Conservation (phyloP, 2,888 invertebrate genomes). For the Axea sp. region DNA sequence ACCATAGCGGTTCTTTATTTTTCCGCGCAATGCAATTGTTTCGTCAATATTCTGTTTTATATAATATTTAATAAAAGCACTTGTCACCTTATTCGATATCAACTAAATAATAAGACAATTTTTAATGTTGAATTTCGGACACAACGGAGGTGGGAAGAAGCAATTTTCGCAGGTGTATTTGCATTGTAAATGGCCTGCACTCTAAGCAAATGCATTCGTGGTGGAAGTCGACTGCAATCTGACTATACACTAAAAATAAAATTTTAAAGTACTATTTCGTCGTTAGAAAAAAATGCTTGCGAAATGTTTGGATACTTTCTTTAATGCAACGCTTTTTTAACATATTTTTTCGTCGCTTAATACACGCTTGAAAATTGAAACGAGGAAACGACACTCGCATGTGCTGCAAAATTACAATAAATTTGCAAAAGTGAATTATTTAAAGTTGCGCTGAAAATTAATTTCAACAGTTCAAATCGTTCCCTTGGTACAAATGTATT, state of each 20-base stretch:
- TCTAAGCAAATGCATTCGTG: slow-evolving; percentile 32
- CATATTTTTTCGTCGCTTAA: no score
- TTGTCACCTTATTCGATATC: background rate
- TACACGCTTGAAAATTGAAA: no score
- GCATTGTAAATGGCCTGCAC: slow-evolving; percentile 36
- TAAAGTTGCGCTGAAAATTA: no score
- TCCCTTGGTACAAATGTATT: no score
- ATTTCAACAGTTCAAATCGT: no score
- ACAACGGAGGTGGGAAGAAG: slow-evolving; percentile 6
- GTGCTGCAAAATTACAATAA: no score
- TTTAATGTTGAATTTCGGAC: no score
- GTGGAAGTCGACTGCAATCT: slow-evolving; percentile 10
- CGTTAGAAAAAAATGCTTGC: background rate
- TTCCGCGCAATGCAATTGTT: no score
- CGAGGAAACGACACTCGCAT: no score
- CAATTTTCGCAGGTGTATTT: slow-evolving; percentile 36
- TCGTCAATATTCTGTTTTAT: background rate
- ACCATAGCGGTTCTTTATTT: no score
- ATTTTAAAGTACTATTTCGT: slow-evolving; percentile 13
- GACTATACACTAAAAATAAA: slow-evolving; percentile 15
- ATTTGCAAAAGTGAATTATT: no score
- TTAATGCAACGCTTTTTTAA: background rate
- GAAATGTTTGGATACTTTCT: slow-evolving; percentile 4
- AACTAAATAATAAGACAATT: slow-evolving; percentile 23
- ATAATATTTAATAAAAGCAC: no score